Evolutionary conservation across 2,797 vertebrate genomes (phyloP), one percentile per base, ranked within the genome.

Genomic region (Harpagifer antarcticus): DNA sequence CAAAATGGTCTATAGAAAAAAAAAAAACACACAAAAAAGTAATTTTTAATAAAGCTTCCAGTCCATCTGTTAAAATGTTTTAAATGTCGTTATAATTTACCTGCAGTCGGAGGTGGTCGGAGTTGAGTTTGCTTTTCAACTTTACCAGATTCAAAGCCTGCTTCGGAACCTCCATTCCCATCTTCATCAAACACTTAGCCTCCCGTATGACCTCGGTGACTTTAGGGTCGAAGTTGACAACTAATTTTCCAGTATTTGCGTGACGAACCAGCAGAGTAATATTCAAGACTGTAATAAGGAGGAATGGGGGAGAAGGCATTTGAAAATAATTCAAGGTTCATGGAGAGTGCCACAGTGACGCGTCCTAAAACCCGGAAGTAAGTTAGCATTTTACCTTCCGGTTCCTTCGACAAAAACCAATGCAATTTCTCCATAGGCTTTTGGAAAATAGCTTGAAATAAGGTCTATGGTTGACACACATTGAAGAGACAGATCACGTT

Each of bases 201-300:
- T 97, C 96, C 61, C 78, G 83, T 23, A 96, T 86, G 53, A 95
- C 77, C 80, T 96, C 95, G 59, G 77, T 76, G 81, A 97, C 92
- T 65, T 95, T 94, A 42, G 94, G 92, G 79, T 96, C 94, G 85
- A 96, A 95, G 91, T 96, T 96, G 72, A 95, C 90, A 14, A 96
- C 12, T 3, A 96, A 66, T 83, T 94, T 95, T 62, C 90, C 92
- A 3, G 93, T 94, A 71, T 84, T 84, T 74, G 94, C 94, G 82
- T 96, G 91, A 42, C 86, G 89, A 49, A 92, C 91, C 78, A 96
- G 84, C 77, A 96, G 83, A 0, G 94, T 93, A 55, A 89, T 80
- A 78, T 96, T 93, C 75, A 96, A 90, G 68, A 92, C 96, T 97
- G 88, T 20, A 88, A 85, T 61, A n/a, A 85, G 83, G 80, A 0